Conservation (phyloP, 2,797 vertebrate species). For the Intellagama lesueurii region DNA sequence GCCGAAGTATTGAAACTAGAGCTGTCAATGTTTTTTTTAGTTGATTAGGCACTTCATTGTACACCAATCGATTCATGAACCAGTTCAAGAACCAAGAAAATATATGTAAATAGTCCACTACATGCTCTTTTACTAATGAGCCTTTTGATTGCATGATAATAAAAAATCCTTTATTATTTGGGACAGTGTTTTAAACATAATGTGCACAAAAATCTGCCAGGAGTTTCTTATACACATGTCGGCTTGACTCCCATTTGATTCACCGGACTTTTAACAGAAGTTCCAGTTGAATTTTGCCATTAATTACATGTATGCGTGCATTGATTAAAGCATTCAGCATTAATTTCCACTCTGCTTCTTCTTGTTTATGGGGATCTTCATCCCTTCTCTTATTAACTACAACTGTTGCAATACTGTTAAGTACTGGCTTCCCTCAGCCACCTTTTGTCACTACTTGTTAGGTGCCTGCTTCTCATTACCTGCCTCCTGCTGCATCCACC, state of each 20-base stretch:
- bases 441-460: background rate
- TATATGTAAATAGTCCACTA: background rate
- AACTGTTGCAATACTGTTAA: background rate
- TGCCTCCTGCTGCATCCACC: background rate
- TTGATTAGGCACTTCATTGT: background rate
- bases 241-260: background rate
- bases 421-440: background rate
- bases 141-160: background rate
- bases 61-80: background rate
- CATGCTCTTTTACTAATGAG: background rate
- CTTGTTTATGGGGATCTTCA: background rate
- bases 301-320: background rate
- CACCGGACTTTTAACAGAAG: background rate
- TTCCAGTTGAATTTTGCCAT: background rate
- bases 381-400: background rate
- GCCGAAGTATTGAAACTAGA: too few species aligned
- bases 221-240: background rate
- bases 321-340: background rate
- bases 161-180: constrained; percentile 1
- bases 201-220: background rate
- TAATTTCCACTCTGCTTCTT: background rate
- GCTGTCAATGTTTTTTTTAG: background rate
- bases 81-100: background rate
- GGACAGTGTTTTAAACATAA: background rate
- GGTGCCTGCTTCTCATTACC: background rate